These are phyloP conservation scores for Esperia sulphurella DNA, from an alignment of 2,888 invertebrate genomes.

Conservation along the genomic window DNA sequence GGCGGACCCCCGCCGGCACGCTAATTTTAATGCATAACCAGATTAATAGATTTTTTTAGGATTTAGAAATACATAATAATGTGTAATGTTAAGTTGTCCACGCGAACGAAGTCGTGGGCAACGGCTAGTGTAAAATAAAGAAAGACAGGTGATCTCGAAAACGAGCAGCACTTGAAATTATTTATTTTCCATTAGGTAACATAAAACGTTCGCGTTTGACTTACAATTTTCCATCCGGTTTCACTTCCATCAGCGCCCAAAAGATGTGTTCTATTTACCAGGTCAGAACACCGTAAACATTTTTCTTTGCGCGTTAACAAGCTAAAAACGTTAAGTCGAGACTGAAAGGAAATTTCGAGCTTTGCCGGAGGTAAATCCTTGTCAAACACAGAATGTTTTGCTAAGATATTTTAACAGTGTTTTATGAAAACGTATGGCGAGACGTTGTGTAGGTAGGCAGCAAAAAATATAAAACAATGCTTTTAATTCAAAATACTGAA, in stretches of 20 bases:
- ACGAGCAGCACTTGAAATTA: slow-evolving; percentile 17
- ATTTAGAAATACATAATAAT: too few relatives aligned
- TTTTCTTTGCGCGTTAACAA: slow-evolving; percentile 17
- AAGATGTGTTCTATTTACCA: slow-evolving; percentile 23
- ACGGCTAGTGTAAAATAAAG: not conserved
- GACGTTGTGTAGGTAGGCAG: slow-evolving; percentile 6
- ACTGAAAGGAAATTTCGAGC: not conserved
- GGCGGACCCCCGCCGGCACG: too few relatives aligned
- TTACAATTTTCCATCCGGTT: slow-evolving; percentile 43
- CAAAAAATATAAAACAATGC: slow-evolving; percentile 40
- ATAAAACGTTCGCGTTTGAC: slow-evolving; percentile 34
- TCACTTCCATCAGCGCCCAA: slow-evolving; percentile 33
- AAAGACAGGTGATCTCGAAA: slow-evolving; percentile 15
- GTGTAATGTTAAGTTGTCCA: too few relatives aligned
- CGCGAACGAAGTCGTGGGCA: too few relatives aligned
- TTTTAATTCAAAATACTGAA: slow-evolving; percentile 43
- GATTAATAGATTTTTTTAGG: too few relatives aligned
- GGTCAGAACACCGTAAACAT: slow-evolving; percentile 30
- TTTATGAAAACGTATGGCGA: slow-evolving; percentile 7
- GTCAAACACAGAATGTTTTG: not conserved
- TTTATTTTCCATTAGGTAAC: slow-evolving; percentile 28
- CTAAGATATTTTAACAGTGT: not conserved
- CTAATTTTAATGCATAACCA: too few relatives aligned
- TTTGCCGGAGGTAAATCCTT: not conserved
- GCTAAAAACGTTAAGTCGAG: slow-evolving; percentile 3